Evolutionary conservation across 2,797 vertebrate genomes (phyloP).

Genomic region (Carduelis carduelis): DNA sequence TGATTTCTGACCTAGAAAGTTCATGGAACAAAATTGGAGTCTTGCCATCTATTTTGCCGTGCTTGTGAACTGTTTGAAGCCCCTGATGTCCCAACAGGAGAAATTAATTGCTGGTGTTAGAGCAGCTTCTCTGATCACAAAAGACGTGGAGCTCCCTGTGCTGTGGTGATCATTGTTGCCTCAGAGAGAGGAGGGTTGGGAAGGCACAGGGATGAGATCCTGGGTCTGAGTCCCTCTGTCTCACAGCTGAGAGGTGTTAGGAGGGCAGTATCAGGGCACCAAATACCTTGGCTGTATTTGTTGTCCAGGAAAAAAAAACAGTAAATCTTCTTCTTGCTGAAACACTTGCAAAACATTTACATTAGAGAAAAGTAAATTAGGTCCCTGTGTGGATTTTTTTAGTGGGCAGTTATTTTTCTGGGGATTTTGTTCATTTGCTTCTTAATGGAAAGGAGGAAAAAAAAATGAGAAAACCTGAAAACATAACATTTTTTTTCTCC

Average conservation of each 20-base stretch:
- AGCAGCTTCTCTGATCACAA: neutral
- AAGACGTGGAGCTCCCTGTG: neutral
- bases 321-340: neutral
- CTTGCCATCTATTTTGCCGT: constrained; percentile 19
- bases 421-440: neutral
- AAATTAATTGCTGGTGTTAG: constrained; percentile 30
- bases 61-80: constrained; percentile 3
- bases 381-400: neutral
- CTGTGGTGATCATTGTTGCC: neutral
- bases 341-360: neutral
- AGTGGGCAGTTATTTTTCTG: neutral
- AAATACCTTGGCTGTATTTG: neutral
- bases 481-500: neutral
- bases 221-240: neutral
- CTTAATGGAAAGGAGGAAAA: neutral
- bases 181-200: neutral
- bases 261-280: neutral
- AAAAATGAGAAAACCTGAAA: neutral
- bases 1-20: constrained; percentile 45
- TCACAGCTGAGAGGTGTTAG: neutral
- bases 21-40: constrained; percentile 37
- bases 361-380: neutral
- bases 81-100: neutral
- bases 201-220: neutral
- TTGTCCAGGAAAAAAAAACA: neutral